Evolutionary conservation across 2,113 vertebrate genomes (phyloP), one percentile per base, ranked within the genome.

Genomic region (Tympanuchus pallidicinctus): DNA sequence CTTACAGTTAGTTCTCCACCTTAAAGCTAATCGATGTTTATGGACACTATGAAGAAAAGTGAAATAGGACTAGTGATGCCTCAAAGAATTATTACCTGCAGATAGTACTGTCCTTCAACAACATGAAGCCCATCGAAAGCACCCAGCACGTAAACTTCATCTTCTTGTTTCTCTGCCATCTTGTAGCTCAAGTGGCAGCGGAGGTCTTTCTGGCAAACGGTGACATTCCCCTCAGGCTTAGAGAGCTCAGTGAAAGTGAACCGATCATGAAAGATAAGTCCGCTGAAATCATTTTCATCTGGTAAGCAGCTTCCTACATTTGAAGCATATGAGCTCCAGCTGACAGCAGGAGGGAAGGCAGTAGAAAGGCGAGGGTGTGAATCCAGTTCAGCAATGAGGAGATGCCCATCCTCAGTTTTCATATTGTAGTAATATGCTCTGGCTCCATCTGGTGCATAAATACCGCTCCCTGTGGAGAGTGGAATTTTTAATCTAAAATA

Each of bases 121-220:
- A 60, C 86, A 38, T 98, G 97, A 80, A 97, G 96, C 28, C 89
- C 95, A 47, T 98, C 94, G 28, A 98, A 98, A 74, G 73, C 95
- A 72, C 97, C 97, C 4, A 98, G 77, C 4, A 75, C 97, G 25
- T 97, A 97, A 19, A 86, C n/a, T 82, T 98, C 97, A 60, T 97
- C 92, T 61, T 82, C 64, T 91, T 2, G 10, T 69, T 97, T 97
- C 86, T 86, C 72, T 36, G 48, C 74, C 94, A 97, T 97, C 66
- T 72, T 83, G 52, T 98, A 98, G 48, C 48, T 93, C 92, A 98
- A 88, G 54, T 97, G 97, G 89, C 98, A 98, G 66, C 97, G 97
- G 64, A 98, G 92, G 14, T 92, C 82, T 13, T 98, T 97, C 86
- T 98, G 98, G 74, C 96, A 98, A 80, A 98, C 43, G 1, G 95